Evolutionary conservation across 2,797 vertebrate species (phyloP).

Genomic region (Mionectes olivaceus): DNA sequence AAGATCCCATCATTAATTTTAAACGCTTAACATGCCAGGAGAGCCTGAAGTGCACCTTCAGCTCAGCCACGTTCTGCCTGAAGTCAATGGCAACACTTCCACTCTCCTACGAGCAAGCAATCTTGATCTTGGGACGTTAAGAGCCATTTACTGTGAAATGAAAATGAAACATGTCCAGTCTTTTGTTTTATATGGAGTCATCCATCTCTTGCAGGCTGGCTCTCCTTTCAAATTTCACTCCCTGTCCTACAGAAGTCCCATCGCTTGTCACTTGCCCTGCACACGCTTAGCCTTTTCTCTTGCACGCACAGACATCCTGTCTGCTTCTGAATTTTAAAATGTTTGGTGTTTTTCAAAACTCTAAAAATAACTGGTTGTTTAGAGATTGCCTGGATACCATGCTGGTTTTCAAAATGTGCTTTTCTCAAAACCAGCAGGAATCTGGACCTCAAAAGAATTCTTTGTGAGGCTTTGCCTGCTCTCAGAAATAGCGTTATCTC

Average conservation of each 20-base stretch:
- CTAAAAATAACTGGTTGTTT: slow-evolving; percentile 51
- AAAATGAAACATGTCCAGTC: slow-evolving; percentile 17
- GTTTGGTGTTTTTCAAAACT: neutral
- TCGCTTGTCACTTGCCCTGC: neutral
- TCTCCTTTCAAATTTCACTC: neutral
- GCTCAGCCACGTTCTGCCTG: neutral
- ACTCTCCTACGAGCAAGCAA: neutral
- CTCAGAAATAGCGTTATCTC: slow-evolving; percentile 37
- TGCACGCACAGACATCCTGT: fast-evolving
- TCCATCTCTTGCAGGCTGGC: neutral
- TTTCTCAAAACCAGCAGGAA: slow-evolving; percentile 48
- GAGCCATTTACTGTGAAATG: slow-evolving; percentile 19
- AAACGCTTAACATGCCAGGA: slow-evolving; percentile 32
- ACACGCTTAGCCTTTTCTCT: fast-evolving
- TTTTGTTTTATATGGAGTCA: neutral
- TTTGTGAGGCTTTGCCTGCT: neutral
- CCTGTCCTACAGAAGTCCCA: neutral
- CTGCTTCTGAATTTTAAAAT: neutral
- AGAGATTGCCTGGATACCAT: slow-evolving; percentile 23
- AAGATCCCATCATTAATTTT: slow-evolving; percentile 72
- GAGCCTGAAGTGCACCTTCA: slow-evolving; percentile 29
- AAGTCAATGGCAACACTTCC: neutral
- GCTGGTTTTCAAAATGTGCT: slow-evolving; percentile 62
- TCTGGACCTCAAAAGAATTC: slow-evolving; percentile 43
- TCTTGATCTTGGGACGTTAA: neutral